Evolutionary conservation across 2,797 vertebrate genomes (phyloP).

Genomic region (Rhabdomys pumilio): DNA sequence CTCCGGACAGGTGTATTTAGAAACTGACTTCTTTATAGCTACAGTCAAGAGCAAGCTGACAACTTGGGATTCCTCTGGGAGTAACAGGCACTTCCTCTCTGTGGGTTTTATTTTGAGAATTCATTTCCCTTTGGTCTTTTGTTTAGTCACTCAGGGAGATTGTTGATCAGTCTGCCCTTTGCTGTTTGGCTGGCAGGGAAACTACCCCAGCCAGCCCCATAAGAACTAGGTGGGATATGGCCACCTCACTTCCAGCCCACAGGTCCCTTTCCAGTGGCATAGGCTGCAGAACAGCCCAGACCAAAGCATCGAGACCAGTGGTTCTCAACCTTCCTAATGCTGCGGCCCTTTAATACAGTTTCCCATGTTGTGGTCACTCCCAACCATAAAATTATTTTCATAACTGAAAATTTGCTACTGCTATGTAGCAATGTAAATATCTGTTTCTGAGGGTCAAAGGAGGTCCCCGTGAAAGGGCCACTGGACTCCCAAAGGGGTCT

Average conservation of each 20-base stretch:
- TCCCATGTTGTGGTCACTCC: background rate
- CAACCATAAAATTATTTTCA: background rate
- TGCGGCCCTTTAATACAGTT: background rate
- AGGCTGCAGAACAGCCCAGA: background rate
- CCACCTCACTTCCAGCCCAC: background rate
- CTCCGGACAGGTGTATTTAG: background rate
- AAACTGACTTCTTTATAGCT: background rate
- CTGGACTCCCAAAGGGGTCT: background rate
- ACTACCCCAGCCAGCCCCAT: background rate
- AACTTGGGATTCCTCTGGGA: background rate
- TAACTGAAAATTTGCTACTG: background rate
- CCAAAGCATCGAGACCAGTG: background rate
- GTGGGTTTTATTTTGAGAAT: background rate
- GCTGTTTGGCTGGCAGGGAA: background rate
- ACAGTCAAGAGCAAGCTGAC: background rate
- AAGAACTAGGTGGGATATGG: fast-evolving
- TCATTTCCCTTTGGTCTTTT: constrained; percentile 6
- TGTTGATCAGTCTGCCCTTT: background rate
- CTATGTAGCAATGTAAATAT: background rate
- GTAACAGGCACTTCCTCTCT: background rate
- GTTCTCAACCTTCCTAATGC: background rate
- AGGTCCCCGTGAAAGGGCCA: background rate
- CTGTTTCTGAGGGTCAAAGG: background rate
- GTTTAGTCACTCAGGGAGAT: background rate
- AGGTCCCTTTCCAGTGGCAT: background rate